A percentile compares a stretch with the other conserved stretches of the same genome.
These are phyloP conservation scores for Sinocyclocheilus maitianheensis DNA, from an alignment of 2,113 vertebrate species.

Conservation along the genomic window DNA sequence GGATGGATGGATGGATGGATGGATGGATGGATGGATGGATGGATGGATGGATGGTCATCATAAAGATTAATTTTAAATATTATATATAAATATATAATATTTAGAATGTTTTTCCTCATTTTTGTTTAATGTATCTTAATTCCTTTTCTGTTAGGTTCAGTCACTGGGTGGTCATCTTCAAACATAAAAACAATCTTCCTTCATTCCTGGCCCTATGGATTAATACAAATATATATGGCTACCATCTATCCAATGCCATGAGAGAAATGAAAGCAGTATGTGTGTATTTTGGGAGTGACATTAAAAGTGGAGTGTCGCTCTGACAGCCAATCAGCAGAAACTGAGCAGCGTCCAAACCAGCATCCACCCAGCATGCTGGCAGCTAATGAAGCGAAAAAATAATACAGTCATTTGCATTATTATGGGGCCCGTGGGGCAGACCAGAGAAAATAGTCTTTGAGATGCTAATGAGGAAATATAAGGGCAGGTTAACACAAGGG, in stretches of 20 bases:
- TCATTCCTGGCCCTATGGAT: not conserved
- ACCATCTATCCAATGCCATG: not conserved
- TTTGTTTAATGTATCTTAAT: too few species aligned
- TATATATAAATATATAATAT: too few species aligned
- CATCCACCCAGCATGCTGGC: constrained; percentile 6
- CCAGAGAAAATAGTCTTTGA: constrained; percentile 29
- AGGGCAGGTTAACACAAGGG: constrained; percentile 27
- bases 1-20: too few species aligned
- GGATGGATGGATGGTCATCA: too few species aligned
- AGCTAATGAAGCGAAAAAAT: constrained; percentile 35
- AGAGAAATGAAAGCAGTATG: not conserved
- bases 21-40: too few species aligned
- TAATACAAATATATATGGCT: not conserved
- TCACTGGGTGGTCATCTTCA: not conserved
- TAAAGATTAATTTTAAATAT: too few species aligned
- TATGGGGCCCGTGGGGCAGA: constrained; percentile 20
- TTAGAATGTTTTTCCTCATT: too few species aligned
- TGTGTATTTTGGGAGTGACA: not conserved
- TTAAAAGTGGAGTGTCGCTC: not conserved
- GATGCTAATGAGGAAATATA: constrained; percentile 34
- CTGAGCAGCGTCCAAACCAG: not conserved
- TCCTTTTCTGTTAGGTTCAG: not conserved
- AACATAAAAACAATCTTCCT: not conserved
- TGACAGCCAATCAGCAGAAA: constrained; percentile 16
- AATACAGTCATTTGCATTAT: constrained; percentile 38